Percentiles rank a stretch among this genome's conserved stretches.
phyloP scores from a whole-genome alignment of 2,113 vertebrate species.

The Elachura formosa region DNA sequence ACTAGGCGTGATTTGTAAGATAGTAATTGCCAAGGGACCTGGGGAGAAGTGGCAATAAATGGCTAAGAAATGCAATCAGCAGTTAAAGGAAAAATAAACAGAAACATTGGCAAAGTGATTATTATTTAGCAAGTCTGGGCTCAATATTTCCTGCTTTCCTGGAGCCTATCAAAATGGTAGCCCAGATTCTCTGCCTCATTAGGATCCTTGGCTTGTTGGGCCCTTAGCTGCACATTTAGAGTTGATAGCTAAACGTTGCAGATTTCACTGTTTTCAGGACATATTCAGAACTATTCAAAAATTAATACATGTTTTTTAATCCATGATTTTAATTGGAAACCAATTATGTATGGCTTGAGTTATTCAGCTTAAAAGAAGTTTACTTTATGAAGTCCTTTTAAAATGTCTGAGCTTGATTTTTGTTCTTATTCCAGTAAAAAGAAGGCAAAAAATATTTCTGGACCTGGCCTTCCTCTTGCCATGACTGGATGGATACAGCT shows the following conservation, averaged over 20 bases:
- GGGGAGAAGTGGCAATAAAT: background rate
- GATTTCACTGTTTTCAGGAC: background rate
- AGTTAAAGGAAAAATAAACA: conserved; percentile 22
- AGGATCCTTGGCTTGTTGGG: background rate
- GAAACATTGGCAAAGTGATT: background rate
- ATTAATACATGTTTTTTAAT: too few species aligned
- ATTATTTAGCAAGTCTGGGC: background rate
- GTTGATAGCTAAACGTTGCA: fast-evolving
- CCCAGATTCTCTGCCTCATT: background rate
- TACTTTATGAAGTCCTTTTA: background rate
- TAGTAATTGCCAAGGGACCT: background rate
- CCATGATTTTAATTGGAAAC: too few species aligned
- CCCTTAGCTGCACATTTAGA: background rate
- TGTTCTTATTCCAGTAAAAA: background rate
- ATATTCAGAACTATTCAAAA: background rate
- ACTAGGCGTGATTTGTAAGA: background rate
- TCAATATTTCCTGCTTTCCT: background rate
- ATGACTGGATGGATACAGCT: background rate
- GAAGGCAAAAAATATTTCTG: background rate
- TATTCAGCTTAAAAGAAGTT: background rate
- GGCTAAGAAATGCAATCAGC: background rate
- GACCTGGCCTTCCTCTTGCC: background rate
- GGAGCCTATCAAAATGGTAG: background rate
- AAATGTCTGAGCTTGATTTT: background rate
- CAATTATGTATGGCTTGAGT: background rate